Percentiles rank a stretch among this genome's conserved stretches.
Conservation (phyloP, 2,113 vertebrate species). For the Nycticryphes semicollaris region DNA sequence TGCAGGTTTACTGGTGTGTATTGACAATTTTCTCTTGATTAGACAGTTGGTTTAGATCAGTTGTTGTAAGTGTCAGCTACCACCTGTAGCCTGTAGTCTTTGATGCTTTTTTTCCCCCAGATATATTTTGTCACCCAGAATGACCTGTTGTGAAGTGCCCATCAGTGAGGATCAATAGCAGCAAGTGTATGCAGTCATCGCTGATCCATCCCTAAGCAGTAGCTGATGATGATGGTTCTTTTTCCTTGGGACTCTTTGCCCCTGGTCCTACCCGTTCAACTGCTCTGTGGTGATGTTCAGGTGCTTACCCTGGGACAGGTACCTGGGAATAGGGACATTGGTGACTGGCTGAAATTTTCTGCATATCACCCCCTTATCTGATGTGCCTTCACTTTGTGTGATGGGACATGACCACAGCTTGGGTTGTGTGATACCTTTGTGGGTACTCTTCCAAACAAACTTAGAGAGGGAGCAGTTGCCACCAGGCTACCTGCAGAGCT, state of each 20-base stretch:
- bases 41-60: not conserved
- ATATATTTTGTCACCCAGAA: not conserved
- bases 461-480: not conserved
- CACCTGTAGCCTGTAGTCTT: not conserved
- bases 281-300: not conserved
- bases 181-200: accelerated
- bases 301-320: not conserved
- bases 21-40: not conserved
- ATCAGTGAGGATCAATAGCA: not conserved
- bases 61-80: not conserved
- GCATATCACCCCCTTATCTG: not conserved
- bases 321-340: accelerated
- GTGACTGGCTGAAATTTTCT: not conserved
- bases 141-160: not conserved
- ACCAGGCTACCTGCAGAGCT: not conserved
- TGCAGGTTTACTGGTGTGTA: not conserved
- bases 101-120: not conserved
- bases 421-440: not conserved
- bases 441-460: not conserved
- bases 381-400: not conserved
- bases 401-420: accelerated
- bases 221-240: not conserved
- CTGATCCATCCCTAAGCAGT: not conserved
- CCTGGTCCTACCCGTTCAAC: not conserved
- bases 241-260: not conserved